These are phyloP conservation scores for Botia kubotai DNA, from an alignment of 2,797 vertebrate species.

Conservation along the genomic window DNA sequence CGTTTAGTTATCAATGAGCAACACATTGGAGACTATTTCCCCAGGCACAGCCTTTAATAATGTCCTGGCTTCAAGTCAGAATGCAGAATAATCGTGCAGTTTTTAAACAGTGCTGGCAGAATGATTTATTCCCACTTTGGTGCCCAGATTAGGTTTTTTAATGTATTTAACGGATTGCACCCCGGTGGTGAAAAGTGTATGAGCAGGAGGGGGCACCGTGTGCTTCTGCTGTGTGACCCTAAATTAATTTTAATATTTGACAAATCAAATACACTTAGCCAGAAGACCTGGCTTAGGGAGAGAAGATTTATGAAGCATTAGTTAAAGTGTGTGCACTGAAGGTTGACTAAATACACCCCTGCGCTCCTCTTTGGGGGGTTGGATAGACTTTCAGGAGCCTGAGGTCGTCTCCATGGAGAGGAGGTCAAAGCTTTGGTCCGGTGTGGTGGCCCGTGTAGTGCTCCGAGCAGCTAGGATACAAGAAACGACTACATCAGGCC, in stretches of 20 bases:
- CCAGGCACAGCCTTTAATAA: slow-evolving; percentile 67
- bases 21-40: slow-evolving; percentile 62
- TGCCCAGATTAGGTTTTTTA: slow-evolving; percentile 71
- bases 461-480: slow-evolving; percentile 12
- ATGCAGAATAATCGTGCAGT: slow-evolving; percentile 70
- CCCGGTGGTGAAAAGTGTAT: slow-evolving; percentile 63
- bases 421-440: slow-evolving; percentile 13
- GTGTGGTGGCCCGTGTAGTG: not conserved
- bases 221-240: slow-evolving; percentile 56
- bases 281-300: slow-evolving; percentile 45
- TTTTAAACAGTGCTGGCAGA: slow-evolving; percentile 71
- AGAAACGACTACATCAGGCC: slow-evolving; percentile 34
- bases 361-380: not conserved
- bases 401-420: slow-evolving; percentile 21
- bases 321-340: slow-evolving; percentile 17
- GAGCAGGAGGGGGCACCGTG: slow-evolving; percentile 43
- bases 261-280: slow-evolving; percentile 65
- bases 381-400: slow-evolving; percentile 22
- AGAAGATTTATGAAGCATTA: slow-evolving; percentile 52
- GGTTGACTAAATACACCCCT: slow-evolving; percentile 33
- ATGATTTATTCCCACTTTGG: slow-evolving; percentile 73
- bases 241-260: slow-evolving; percentile 65
- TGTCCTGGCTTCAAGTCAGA: slow-evolving; percentile 64
- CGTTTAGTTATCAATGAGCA: slow-evolving; percentile 57
- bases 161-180: slow-evolving; percentile 77